Evolutionary conservation across 2,113 vertebrate species (phyloP).

Genomic region (Scomber scombrus): DNA sequence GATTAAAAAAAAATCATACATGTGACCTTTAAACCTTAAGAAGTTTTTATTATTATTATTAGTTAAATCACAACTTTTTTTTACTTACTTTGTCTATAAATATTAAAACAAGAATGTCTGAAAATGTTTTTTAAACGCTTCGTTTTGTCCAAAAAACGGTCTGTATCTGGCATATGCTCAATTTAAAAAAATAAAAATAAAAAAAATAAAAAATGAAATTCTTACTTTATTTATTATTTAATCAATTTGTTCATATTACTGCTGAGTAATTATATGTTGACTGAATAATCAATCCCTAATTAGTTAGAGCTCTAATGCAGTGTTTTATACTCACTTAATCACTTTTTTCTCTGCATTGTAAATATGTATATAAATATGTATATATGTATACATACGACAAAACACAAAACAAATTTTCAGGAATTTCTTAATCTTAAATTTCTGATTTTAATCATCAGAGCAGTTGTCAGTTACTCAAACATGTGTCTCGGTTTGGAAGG

Average conservation of each 20-base stretch:
- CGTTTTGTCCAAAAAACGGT: neutral
- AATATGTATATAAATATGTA: too few relatives aligned
- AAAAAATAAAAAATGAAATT: too few relatives aligned
- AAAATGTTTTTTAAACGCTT: neutral
- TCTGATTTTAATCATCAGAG: neutral
- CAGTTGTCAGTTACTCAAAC: neutral
- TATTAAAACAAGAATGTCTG: neutral
- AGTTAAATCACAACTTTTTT: too few relatives aligned
- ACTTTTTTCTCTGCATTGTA: too few relatives aligned
- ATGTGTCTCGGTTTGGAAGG: neutral
- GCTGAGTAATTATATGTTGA: too few relatives aligned
- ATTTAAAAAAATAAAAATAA: too few relatives aligned
- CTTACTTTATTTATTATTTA: too few relatives aligned
- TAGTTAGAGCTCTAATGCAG: too few relatives aligned
- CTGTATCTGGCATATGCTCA: too few relatives aligned
- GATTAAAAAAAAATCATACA: neutral
- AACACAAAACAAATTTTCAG: neutral
- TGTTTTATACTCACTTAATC: too few relatives aligned
- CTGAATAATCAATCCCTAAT: too few relatives aligned
- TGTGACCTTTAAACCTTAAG: neutral
- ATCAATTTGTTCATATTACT: neutral
- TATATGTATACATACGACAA: neutral
- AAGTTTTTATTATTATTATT: neutral
- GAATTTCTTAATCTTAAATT: neutral
- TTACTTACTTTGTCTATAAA: neutral